phyloP scores from a whole-genome alignment of 2,797 vertebrate genomes.

The Cryptoprocta ferox region DNA sequence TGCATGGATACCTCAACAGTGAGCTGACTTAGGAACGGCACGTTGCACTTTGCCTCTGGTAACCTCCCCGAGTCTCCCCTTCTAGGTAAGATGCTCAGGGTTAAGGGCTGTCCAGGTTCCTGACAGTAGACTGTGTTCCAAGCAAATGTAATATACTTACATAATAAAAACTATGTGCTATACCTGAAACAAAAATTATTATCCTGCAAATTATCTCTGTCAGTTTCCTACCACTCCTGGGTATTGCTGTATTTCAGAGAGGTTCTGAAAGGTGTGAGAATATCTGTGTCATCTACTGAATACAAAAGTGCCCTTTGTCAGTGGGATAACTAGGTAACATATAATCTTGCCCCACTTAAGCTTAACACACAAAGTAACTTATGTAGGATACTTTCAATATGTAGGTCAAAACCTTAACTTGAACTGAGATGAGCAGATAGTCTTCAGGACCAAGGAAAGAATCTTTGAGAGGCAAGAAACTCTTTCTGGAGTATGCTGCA shows the following conservation, averaged over 20 bases:
- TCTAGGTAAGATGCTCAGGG: background rate
- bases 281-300: background rate
- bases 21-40: conserved; percentile 69
- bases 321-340: background rate
- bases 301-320: conserved; percentile 57
- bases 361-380: background rate
- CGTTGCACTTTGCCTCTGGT: conserved; percentile 41
- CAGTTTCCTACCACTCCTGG: background rate
- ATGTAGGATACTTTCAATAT: background rate
- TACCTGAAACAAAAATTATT: conserved; percentile 27
- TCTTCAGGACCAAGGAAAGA: background rate
- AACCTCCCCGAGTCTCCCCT: background rate
- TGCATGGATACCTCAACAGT: conserved; percentile 37
- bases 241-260: background rate
- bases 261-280: conserved; percentile 33
- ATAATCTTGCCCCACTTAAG: background rate
- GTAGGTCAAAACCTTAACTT: conserved; percentile 1
- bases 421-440: background rate
- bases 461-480: background rate
- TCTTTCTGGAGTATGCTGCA: background rate
- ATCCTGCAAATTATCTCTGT: background rate
- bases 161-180: conserved; percentile 51
- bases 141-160: conserved; percentile 48
- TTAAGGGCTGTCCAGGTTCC: background rate
- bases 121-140: background rate